Evolutionary conservation across 2,888 invertebrate genomes (phyloP).

Genomic region (Elgonia sp.): DNA sequence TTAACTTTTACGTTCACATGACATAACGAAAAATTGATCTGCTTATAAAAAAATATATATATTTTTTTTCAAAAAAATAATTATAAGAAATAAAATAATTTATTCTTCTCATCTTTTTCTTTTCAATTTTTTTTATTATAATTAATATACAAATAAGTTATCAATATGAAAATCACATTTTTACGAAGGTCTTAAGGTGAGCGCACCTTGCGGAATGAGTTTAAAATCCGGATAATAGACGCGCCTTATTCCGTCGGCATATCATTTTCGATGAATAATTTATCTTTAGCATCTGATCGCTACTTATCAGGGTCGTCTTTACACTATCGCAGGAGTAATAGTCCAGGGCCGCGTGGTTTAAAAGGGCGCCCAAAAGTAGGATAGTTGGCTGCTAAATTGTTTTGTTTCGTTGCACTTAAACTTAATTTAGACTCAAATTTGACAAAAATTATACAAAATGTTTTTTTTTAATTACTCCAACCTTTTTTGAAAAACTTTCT

Average conservation of each 20-base stretch:
- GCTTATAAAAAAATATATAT: no score
- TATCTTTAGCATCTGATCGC: slow-evolving; percentile 51
- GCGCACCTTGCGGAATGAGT: slow-evolving; percentile 54
- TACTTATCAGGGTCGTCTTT: slow-evolving; percentile 64
- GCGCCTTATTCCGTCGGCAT: slow-evolving; percentile 37
- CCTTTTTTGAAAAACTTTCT: no score
- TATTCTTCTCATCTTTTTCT: no score
- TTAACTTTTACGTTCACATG: slow-evolving; percentile 43
- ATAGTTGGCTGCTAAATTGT: slow-evolving; percentile 20
- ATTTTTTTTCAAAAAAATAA: no score
- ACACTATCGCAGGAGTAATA: slow-evolving; percentile 43
- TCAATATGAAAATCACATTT: slow-evolving; percentile 29
- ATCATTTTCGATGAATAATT: slow-evolving; percentile 61
- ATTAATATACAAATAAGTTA: not conserved
- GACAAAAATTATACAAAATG: not conserved
- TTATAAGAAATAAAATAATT: no score
- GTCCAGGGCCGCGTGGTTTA: slow-evolving; percentile 56
- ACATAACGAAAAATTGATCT: slow-evolving; percentile 42
- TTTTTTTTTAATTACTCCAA: no score
- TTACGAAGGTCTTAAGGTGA: slow-evolving; percentile 40
- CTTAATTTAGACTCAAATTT: no score
- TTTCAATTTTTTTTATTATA: not conserved
- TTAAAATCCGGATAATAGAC: slow-evolving; percentile 49
- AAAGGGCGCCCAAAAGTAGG: slow-evolving; percentile 63
- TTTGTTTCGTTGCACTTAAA: no score